Conservation (phyloP, 2,113 vertebrate genomes). For the Picathartes gymnocephalus region DNA sequence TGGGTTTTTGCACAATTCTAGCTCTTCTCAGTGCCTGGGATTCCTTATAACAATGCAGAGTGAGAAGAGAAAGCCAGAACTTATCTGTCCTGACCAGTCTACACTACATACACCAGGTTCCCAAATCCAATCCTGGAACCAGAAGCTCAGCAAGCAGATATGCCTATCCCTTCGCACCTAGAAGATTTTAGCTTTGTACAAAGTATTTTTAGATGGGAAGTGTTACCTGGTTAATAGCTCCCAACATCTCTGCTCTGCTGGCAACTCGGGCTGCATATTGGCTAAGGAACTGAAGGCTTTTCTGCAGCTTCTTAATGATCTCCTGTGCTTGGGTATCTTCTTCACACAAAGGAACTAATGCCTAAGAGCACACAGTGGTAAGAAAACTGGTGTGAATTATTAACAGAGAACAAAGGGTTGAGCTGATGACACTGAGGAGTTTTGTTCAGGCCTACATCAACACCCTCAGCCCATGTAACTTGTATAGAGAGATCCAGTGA, state of each 20-base stretch:
- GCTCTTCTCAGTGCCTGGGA: not conserved
- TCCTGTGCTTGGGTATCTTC: conserved; percentile 90
- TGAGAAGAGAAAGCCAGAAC: not conserved
- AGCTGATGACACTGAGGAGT: not conserved
- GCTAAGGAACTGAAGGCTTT: conserved; percentile 83
- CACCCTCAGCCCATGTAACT: not conserved
- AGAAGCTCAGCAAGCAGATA: not conserved
- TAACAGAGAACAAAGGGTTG: not conserved
- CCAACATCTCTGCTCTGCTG: conserved; percentile 92
- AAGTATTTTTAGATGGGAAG: not conserved
- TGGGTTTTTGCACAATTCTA: not conserved
- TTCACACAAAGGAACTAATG: conserved; percentile 84
- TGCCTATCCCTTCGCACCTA: not conserved
- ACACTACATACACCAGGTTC: not conserved
- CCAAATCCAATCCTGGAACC: not conserved
- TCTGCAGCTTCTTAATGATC: conserved; percentile 88
- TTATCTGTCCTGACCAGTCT: not conserved
- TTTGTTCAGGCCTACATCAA: not conserved
- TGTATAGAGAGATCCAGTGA: not conserved
- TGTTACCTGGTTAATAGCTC: conserved; percentile 92
- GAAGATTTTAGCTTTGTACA: not conserved
- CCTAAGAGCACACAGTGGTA: conserved; percentile 58
- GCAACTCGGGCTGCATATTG: conserved; percentile 87
- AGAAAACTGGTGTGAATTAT: not conserved
- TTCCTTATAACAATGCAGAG: not conserved